Evolutionary conservation across 2,113 vertebrate species (phyloP), one percentile per base, ranked within the genome.

Genomic region (Cephalopterus ornatus): DNA sequence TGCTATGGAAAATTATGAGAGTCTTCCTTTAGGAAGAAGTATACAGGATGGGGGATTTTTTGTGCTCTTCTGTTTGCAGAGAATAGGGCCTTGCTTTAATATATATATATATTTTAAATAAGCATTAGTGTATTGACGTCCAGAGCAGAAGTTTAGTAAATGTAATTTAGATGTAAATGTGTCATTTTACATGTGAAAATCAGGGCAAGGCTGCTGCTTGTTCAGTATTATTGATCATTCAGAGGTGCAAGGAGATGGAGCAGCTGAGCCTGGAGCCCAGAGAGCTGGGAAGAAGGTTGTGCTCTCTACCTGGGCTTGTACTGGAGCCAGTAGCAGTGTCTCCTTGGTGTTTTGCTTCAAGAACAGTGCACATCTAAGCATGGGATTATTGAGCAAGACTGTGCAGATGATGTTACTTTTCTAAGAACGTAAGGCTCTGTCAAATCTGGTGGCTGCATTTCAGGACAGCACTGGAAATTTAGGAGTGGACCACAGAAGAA

Each of bases 261-360:
- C 30, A 56, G 9, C 33, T 0, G 0, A 72, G 27, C 27, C 62
- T 78, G 35, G n/a, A 73, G 9, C 22, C 35, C 44, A 50, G 14
- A 21, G 27, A 33, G 7, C 7, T 0, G 5, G 9, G 14, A 26
- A 52, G 22, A 66, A 8, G 14, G 11, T 14, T 16, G 14, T 2
- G 2, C 9, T 88, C 28, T 41, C 19, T 44, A 14, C 8, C 21
- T 50, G 33, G 20, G 4, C 42, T 58, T 26, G 3, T 66, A 10
- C 37, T 79, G 52, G 20, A 52, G 32, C 50, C 66, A 74, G 14
- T 12, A 35, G 30, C 20, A 42, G 12, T 14, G 66, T 27, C 30
- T 74, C 10, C 24, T 12, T 77, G 27, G 17, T 65, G 27, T 22
- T 74, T 35, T 75, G 15, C 16, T 42, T 21, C 65, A 24, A 46